These are phyloP conservation scores for Oenanthe melanoleuca DNA, from an alignment of 2,113 vertebrate species.

Conservation along the genomic window DNA sequence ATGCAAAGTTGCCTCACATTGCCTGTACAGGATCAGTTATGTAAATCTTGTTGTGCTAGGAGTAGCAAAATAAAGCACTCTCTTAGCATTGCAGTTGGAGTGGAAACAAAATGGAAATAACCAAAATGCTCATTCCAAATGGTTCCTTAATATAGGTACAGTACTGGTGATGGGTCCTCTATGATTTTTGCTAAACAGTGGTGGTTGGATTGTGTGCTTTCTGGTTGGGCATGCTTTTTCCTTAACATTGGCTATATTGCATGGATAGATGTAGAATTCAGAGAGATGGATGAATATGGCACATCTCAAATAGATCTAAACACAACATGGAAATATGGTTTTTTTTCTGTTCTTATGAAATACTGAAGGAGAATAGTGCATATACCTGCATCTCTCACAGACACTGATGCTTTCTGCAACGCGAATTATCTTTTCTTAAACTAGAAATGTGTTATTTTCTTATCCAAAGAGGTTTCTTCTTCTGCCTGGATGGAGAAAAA, in stretches of 20 bases:
- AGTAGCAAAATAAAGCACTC: neutral
- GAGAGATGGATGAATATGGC: slow-evolving; percentile 24
- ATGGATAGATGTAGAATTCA: slow-evolving; percentile 63
- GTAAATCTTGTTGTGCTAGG: neutral
- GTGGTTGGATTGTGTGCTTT: slow-evolving; percentile 68
- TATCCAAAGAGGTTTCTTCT: neutral
- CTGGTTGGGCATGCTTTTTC: slow-evolving; percentile 74
- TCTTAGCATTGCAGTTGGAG: neutral
- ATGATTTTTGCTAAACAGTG: slow-evolving; percentile 54
- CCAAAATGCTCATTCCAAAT: slow-evolving; percentile 79
- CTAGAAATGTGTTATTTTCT: neutral
- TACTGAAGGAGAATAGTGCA: neutral
- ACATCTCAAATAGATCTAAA: slow-evolving; percentile 75
- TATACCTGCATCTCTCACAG: neutral
- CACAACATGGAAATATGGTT: neutral
- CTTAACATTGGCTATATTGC: slow-evolving; percentile 63
- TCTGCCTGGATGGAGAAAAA: neutral
- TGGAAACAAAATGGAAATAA: neutral
- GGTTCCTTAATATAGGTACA: slow-evolving; percentile 63
- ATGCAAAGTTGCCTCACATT: too few relatives aligned
- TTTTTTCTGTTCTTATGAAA: neutral
- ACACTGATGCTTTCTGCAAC: neutral
- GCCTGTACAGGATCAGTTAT: neutral
- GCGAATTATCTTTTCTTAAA: neutral
- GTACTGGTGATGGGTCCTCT: slow-evolving; percentile 73